phyloP scores from a whole-genome alignment of 1,140 invertebrate species.

The Monochamus saltuarius region DNA sequence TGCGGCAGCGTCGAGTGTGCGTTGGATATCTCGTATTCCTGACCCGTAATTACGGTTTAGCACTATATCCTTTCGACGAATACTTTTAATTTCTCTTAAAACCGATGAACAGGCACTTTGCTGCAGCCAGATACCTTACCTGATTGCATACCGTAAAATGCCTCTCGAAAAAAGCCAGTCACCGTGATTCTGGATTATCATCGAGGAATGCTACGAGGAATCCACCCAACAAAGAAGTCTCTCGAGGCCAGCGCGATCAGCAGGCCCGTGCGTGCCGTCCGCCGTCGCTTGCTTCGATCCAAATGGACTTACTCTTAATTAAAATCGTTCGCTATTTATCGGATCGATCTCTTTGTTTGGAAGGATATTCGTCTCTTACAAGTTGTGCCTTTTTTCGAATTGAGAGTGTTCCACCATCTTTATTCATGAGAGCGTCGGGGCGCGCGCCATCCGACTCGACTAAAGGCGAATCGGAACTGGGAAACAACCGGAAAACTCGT shows the following conservation, averaged over 20 bases:
- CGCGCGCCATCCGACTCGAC: neutral
- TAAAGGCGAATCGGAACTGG: constrained; percentile 16
- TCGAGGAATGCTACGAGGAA: constrained; percentile 39
- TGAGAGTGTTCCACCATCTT: constrained; percentile 1
- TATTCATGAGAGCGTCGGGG: constrained; percentile 11
- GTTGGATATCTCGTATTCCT: constrained; percentile 11
- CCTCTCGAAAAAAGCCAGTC: constrained; percentile 36
- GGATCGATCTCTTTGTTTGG: constrained; percentile 14
- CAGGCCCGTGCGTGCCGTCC: neutral
- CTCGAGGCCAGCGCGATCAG: constrained; percentile 2
- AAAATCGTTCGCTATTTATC: constrained; percentile 27
- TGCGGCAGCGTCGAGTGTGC: no score
- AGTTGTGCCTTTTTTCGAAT: neutral
- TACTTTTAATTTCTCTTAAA: constrained; percentile 47
- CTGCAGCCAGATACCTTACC: constrained; percentile 38
- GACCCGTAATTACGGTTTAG: constrained; percentile 41
- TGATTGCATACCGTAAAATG: constrained; percentile 41
- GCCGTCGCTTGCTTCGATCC: constrained; percentile 20
- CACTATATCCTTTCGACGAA: constrained; percentile 36
- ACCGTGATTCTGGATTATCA: constrained; percentile 43
- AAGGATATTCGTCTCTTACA: neutral
- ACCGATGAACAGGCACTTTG: constrained; percentile 49
- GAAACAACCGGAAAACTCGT: constrained; percentile 27
- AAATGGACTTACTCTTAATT: constrained; percentile 24
- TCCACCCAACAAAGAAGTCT: constrained; percentile 19